Evolutionary conservation across 2,888 invertebrate genomes (phyloP).

Genomic region (Scaeva pyrastri): DNA sequence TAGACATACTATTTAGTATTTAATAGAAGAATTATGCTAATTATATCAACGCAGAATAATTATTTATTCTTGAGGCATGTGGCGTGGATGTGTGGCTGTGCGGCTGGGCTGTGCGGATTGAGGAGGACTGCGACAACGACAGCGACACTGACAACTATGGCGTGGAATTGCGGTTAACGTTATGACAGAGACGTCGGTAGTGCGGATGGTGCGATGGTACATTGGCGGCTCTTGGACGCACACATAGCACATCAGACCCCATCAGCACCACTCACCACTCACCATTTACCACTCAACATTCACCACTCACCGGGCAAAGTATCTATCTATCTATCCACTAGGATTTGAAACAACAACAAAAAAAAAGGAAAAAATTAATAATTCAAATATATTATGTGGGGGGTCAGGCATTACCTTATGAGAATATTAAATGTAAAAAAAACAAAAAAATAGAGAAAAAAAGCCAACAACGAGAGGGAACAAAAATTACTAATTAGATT

Average conservation of each 20-base stretch:
- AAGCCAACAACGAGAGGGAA: conserved; percentile 14
- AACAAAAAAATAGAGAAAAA: not conserved
- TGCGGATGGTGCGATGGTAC: conserved; percentile 28
- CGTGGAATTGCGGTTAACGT: conserved; percentile 52
- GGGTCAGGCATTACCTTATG: conserved; percentile 64
- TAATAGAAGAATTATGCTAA: conserved; percentile 75
- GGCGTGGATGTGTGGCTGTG: conserved; percentile 6
- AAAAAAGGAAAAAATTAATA: conserved; percentile 54
- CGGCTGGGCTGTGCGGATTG: not conserved
- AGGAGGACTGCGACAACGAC: conserved; percentile 65
- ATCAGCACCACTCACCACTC: no score
- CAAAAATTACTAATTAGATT: conserved; percentile 53
- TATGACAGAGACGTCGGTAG: conserved; percentile 33
- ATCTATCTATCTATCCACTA: not conserved
- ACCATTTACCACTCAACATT: no score
- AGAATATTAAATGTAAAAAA: conserved; percentile 58
- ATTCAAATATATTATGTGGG: conserved; percentile 66
- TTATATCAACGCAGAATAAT: conserved; percentile 75
- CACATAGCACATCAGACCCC: not conserved
- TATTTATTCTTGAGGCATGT: conserved; percentile 69
- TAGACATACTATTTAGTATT: conserved; percentile 66
- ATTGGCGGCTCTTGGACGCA: conserved; percentile 43
- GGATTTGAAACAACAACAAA: not conserved
- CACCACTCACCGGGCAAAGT: not conserved
- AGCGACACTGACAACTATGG: no score